Percentiles rank a stretch among this genome's conserved stretches.
Conservation (phyloP, 2,113 vertebrate genomes). For the Abramis brama region DNA sequence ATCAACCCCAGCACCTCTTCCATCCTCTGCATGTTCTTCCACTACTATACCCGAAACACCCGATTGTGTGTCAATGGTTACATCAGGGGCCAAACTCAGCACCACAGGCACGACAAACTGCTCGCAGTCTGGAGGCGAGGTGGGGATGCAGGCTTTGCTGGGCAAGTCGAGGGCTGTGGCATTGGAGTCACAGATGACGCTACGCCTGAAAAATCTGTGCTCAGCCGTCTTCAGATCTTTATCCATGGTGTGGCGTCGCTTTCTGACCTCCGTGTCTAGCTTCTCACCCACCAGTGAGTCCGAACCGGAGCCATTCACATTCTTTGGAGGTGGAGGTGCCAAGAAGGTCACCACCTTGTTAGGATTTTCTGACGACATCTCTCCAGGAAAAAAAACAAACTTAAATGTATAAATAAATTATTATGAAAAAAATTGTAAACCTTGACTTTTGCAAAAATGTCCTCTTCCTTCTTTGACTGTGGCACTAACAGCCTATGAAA, state of each 20-base stretch:
- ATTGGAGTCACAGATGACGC: slow-evolving; percentile 97
- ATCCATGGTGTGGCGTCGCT: slow-evolving; percentile 96
- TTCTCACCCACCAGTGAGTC: slow-evolving; percentile 85
- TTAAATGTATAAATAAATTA: slow-evolving; percentile 64
- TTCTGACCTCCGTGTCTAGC: slow-evolving; percentile 80
- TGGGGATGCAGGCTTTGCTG: slow-evolving; percentile 79
- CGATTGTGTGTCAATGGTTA: slow-evolving; percentile 33
- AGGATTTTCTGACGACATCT: slow-evolving; percentile 74
- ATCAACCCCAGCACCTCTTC: background rate
- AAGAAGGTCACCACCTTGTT: slow-evolving; percentile 69
- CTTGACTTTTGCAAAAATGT: slow-evolving; percentile 26
- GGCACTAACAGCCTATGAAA: slow-evolving; percentile 16
- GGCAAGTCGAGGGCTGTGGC: slow-evolving; percentile 93
- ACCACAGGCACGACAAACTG: slow-evolving; percentile 33
- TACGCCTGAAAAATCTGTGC: slow-evolving; percentile 96
- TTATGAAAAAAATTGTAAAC: slow-evolving; percentile 44
- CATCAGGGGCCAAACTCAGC: slow-evolving; percentile 20
- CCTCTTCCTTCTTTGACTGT: slow-evolving; percentile 17
- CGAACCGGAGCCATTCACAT: slow-evolving; percentile 91
- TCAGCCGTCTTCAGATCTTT: slow-evolving; percentile 90
- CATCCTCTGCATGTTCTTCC: slow-evolving; percentile 50
- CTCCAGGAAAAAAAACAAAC: slow-evolving; percentile 12
- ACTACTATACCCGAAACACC: slow-evolving; percentile 21
- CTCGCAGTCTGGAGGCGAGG: slow-evolving; percentile 78
- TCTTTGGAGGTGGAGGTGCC: slow-evolving; percentile 78